phyloP scores from a whole-genome alignment of 92 coral and sea anemone species.

The Hydrozoanthus gracilis region DNA sequence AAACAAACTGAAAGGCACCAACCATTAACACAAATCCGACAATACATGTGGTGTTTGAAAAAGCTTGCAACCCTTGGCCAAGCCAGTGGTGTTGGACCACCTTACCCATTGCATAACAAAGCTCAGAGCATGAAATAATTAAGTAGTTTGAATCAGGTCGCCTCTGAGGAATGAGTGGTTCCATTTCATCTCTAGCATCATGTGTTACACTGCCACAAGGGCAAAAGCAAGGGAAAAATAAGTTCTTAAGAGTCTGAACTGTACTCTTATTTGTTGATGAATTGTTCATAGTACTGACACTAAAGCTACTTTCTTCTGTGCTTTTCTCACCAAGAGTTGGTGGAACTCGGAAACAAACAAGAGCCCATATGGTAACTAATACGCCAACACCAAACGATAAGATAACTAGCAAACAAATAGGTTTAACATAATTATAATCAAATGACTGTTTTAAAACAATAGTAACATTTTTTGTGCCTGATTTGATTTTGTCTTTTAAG shows the following conservation, averaged over 20 bases:
- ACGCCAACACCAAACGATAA: constrained; percentile 78
- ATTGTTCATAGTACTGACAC: background rate
- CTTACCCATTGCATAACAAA: constrained; percentile 63
- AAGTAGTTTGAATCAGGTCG: constrained; percentile 4
- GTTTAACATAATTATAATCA: constrained; percentile 68
- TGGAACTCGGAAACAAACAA: constrained; percentile 82
- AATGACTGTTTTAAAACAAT: constrained; percentile 65
- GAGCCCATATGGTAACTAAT: constrained; percentile 83
- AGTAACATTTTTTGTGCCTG: constrained; percentile 51
- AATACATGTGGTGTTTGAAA: constrained; percentile 85
- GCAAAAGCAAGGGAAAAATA: constrained; percentile 33
- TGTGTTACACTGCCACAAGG: constrained; percentile 7
- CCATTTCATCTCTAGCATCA: constrained; percentile 55
- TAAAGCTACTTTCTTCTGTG: constrained; percentile 21
- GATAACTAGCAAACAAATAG: constrained; percentile 71
- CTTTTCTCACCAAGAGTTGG: constrained; percentile 47
- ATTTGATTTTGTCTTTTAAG: constrained; percentile 11
- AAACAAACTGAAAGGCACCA: constrained; percentile 94
- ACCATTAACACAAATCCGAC: constrained; percentile 91
- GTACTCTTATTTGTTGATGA: constrained; percentile 4
- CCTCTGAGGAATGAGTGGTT: constrained; percentile 62
- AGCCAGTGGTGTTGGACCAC: constrained; percentile 74
- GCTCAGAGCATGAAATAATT: constrained; percentile 48
- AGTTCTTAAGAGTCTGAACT: constrained; percentile 29
- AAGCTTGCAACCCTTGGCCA: constrained; percentile 70